Base-by-base conservation (phyloP, 1,140 invertebrate genomes). In the Globodera rostochiensis region DNA sequence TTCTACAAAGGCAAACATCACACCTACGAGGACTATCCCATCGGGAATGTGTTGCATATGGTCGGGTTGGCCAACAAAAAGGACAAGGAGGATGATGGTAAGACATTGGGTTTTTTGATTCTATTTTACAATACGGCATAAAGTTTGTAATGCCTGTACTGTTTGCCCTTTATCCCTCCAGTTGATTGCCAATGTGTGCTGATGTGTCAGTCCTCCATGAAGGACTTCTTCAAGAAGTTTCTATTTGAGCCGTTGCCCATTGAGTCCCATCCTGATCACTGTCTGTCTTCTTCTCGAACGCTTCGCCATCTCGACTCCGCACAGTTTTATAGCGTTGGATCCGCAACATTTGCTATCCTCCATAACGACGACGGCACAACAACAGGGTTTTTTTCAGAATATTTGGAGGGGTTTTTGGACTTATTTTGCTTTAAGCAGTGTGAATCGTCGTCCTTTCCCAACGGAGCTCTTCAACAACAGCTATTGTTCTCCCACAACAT, bases 161-260 rank as follows among this genome's bases (percentile, higher is more conserved):
- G 2, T 36, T 36, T 36, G 2, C 25, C 19, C 45, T 76, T 50
- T 21, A 0, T n/a, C n/a, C 36, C 21, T 64, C 36, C 84, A 91
- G 91, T 90, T 15, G 76, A 64, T 13, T 78, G 76, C 49, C 97
- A 97, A 90, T 98, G 96, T 88, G 95, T 99, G 6, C 92, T 99
- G 4, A 94, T 99, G 92, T 99, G 97, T 91, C 97, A 98, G 88
- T 95, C 93, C 79, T 96, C 96, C 3, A 98, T 98, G 90, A 98
- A 98, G 91, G 96, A 98, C 86, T 98, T 98, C 92, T 98, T 96
- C 91, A 98, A 98, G 89, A 99, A 99, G 90, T 97, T 99, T 89
- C 91, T 99, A 15, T 97, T 96, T 90, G 97, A 99, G 90, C 96
- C 97, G 7, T 90, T 99, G 57, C 97, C 97, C 1, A 94, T 98